phyloP scores from a whole-genome alignment of 2,113 vertebrate species.

The Dascyllus trimaculatus region DNA sequence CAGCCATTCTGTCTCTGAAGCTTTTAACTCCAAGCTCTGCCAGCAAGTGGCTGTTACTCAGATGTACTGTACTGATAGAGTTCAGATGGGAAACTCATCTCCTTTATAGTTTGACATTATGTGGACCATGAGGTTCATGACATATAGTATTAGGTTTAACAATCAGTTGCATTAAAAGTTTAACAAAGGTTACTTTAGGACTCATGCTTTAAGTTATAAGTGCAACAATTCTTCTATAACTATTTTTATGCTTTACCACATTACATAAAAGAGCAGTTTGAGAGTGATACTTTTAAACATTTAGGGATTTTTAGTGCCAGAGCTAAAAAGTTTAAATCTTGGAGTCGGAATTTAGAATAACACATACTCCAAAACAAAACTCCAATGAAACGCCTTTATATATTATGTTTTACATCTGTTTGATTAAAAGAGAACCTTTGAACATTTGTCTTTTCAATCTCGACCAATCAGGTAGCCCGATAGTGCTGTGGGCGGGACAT shows the following conservation, averaged over 20 bases:
- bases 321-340: too few relatives aligned
- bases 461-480: too few relatives aligned
- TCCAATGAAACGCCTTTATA: too few relatives aligned
- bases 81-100: constrained; percentile 51
- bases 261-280: not conserved
- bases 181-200: not conserved
- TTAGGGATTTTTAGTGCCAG: too few relatives aligned
- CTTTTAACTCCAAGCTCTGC: constrained; percentile 69
- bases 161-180: constrained; percentile 23
- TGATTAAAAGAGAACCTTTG: too few relatives aligned
- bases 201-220: not conserved
- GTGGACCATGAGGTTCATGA: not conserved
- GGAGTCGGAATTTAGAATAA: too few relatives aligned
- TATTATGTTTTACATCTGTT: too few relatives aligned
- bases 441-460: too few relatives aligned
- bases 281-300: not conserved
- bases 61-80: constrained; percentile 42
- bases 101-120: constrained; percentile 35
- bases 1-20: constrained; percentile 63
- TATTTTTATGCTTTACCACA: too few relatives aligned
- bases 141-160: constrained; percentile 5
- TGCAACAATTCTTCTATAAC: not conserved
- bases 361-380: too few relatives aligned
- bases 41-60: constrained; percentile 38
- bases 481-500: too few relatives aligned